Conservation (phyloP, 2,797 vertebrate genomes). For the Pangasius sanitwongsei region DNA sequence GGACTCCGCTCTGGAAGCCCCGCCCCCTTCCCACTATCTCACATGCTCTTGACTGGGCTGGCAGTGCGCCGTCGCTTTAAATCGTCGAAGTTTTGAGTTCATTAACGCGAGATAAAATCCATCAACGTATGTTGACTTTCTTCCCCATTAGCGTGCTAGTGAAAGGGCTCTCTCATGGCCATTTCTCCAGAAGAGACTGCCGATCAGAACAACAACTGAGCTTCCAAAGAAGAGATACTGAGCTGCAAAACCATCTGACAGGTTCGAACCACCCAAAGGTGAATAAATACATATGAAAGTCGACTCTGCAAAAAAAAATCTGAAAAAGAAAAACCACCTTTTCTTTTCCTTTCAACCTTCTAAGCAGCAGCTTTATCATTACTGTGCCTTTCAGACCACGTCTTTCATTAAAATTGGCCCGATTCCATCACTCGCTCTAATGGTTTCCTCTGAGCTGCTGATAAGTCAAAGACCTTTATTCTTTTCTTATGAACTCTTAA, state of each 20-base stretch:
- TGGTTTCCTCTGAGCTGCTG: conserved; percentile 10
- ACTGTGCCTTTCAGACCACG: neutral
- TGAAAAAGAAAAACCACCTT: neutral
- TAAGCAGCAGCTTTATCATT: neutral
- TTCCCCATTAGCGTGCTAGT: neutral
- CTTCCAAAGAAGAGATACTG: neutral
- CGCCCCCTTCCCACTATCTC: neutral
- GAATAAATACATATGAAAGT: neutral
- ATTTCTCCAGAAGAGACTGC: neutral
- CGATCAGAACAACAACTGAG: neutral
- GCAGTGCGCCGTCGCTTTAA: neutral
- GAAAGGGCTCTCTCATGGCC: neutral
- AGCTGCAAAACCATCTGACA: neutral
- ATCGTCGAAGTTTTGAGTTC: neutral
- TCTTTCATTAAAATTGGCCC: conserved; percentile 15
- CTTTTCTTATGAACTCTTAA: conserved; percentile 22
- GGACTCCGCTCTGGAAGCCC: neutral
- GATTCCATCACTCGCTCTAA: conserved; percentile 24
- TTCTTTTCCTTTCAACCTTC: neutral
- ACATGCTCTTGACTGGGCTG: neutral
- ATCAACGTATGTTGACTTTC: too few species aligned
- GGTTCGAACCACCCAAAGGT: neutral
- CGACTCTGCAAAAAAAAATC: neutral
- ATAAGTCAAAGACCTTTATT: conserved; percentile 24
- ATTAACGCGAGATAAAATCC: neutral